Evolutionary conservation across 2,888 invertebrate species (phyloP), one percentile per base, ranked within the genome.

Genomic region (Drosophila mimica): DNA sequence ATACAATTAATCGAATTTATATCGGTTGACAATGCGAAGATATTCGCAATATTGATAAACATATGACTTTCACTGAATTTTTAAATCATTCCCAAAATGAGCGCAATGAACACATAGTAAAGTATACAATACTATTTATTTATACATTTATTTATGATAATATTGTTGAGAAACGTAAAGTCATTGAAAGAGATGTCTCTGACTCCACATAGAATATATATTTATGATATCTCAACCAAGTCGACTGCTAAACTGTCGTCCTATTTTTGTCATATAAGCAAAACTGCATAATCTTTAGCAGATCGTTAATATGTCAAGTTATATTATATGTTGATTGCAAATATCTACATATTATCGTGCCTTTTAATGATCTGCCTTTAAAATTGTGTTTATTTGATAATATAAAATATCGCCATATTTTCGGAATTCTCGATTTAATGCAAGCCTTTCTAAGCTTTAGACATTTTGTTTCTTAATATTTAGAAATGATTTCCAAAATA

Each of bases 51-150:
- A 46, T 31, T 62, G 20, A 20, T 7, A 34, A 43, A n/a, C n/a
- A n/a, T n/a, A n/a, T 43, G 17, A 33, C 66, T 58, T 69, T 69
- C 52, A 33, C 66, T 66, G 31, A 46, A 33, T 46, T 28, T 13
- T 7, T 28, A 46, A 36, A 25, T 46, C 2, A 46, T 46, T 46
- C 15, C 7, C 46, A 25, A 15, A 8, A 8, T 25, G 15, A 43
- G 13, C 20, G 43, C 43, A 43, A 20, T 43, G 43, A 43, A 46
- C 7, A 46, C 15, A 25, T 8, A 15, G 2, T 25, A 2, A 15
- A 46, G 15, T 46, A 25, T 15, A 25, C 15, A 25, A 43, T 43
- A 20, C 20, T 20, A 15, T 15, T 46, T 25, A 25, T 0, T 17
- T 38, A 2, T 4, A 17, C 17, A 8, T 8, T 4, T 38, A 17